Evolutionary conservation across 2,888 invertebrate species (phyloP), one percentile per base, ranked within the genome.

Genomic region (Leuctra nigra): DNA sequence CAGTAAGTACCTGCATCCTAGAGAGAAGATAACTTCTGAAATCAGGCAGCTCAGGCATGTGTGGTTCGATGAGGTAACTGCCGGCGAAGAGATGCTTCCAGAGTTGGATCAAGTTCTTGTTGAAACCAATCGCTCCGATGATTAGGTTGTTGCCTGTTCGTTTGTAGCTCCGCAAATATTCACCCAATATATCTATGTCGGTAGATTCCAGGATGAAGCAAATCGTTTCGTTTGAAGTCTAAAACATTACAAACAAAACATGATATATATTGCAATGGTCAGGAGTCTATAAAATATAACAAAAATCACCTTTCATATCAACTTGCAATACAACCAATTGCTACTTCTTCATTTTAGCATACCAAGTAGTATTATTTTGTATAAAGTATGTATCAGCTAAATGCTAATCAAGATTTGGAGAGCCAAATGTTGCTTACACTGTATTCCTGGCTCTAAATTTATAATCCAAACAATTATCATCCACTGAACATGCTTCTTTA

Each of bases 181-280:
- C 52, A 0, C 65, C 63, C 18, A 67, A 52, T 4, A 60, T 57
- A 53, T 65, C 63, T 44, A 67, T 59, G 55, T 67, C 67, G 39
- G 63, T 63, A 1, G 67, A 64, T 59, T 67, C 67, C 53, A 67
- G 56, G 35, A 67, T 61, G n/a, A 67, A 52, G 13, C 65, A 64
- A 2, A 67, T 64, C 14, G 63, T 64, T 55, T 67, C 63, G 25
- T 62, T 63, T 1, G 60, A 52, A 3, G 62, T 64, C 66, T 66
- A 52, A 11, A 58, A 61, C 33, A 36, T 18, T 14, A 46, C 11
- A 47, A 52, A 47, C 36, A 36, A 4, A 6, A 14, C 13, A 33
- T 33, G 7, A 33, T 11, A 13, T 33, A 13, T n/a, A n/a, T n/a
- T n/a, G n/a, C n/a, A n/a, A n/a, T n/a, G n/a, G n/a, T n/a, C n/a